A percentile compares a stretch with the other conserved stretches of the same genome.
These are phyloP conservation scores for Lymantria dispar DNA, from an alignment of 2,888 invertebrate genomes.

Conservation along the genomic window DNA sequence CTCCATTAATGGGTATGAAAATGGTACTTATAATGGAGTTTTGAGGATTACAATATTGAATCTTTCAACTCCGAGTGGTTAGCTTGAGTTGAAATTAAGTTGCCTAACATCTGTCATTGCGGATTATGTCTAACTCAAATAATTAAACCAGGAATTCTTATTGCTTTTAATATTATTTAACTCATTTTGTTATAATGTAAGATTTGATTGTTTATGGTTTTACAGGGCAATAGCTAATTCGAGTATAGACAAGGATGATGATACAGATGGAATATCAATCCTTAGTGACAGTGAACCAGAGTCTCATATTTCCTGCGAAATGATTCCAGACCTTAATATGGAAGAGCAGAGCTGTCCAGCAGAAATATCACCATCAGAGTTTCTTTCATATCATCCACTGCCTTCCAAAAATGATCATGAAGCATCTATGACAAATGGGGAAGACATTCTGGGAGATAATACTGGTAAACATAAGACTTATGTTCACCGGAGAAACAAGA, in stretches of 20 bases:
- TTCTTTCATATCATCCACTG: conserved; percentile 39
- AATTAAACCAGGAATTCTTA: neutral
- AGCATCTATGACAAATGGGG: conserved; percentile 48
- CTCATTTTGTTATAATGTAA: no score
- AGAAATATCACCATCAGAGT: conserved; percentile 37
- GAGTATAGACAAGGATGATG: conserved; percentile 68
- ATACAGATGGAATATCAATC: conserved; percentile 78
- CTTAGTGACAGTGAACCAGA: conserved; percentile 77
- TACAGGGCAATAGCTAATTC: conserved; percentile 41
- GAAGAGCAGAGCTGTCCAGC: conserved; percentile 43
- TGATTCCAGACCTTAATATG: conserved; percentile 39
- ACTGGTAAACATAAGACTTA: conserved; percentile 69
- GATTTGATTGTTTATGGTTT: conserved; percentile 8
- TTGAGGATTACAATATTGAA: no score
- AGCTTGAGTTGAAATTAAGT: no score
- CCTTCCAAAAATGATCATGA: conserved; percentile 37
- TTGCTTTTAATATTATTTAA: neutral
- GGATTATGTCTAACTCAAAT: no score
- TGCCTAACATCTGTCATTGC: no score
- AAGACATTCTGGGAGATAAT: conserved; percentile 58
- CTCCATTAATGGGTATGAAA: no score
- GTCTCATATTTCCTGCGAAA: conserved; percentile 46
- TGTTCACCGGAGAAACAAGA: conserved; percentile 74
- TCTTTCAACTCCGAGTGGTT: no score
- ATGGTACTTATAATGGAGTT: no score